Evolutionary conservation across 2,888 invertebrate genomes (phyloP), one percentile per base, ranked within the genome.

Genomic region (Corythucha ciliata): DNA sequence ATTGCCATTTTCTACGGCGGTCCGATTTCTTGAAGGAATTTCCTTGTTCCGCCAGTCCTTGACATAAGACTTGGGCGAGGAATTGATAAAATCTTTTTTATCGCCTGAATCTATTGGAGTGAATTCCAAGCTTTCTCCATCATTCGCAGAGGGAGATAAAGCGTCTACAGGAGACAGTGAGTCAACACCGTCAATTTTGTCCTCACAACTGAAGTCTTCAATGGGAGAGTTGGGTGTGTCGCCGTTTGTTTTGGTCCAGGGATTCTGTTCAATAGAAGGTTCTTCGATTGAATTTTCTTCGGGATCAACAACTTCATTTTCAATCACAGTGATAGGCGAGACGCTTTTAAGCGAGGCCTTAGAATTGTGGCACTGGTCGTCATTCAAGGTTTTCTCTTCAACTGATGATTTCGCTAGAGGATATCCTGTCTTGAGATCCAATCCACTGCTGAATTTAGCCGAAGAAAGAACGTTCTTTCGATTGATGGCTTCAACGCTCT

Each of bases 391-490:
- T 6, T 16, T 12, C 16, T 49, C 29, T n/a, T 45, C 39, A 45
- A 16, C 37, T 4, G 24, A 36, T 3, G 3, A 29, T 27, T 51
- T 34, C 12, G 29, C 12, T 10, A 45, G 10, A 20, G 44, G 44
- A n/a, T 29, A 12, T 14, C 41, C 20, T 1, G 37, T 73, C 62
- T 81, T 82, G 50, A 79, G 72, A 66, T 84, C 83, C 60, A 80
- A 76, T 6, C 87, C 89, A 66, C 85, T 87, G 63, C 88, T 78
- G 65, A 84, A 85, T 68, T 85, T 83, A 1, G 89, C 87, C 41
- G 87, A 88, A 20, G 88, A 85, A 46, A 90, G 71, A 59, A 90
- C 88, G 66, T 88, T 89, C 68, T 87, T 83, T 47, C 89, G 76
- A 67, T 88, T 89, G 57, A 86, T 80, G 2, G 85, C 85, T 67